Conservation (phyloP, 2,797 vertebrate species). For the Rhinophrynus dorsalis region DNA sequence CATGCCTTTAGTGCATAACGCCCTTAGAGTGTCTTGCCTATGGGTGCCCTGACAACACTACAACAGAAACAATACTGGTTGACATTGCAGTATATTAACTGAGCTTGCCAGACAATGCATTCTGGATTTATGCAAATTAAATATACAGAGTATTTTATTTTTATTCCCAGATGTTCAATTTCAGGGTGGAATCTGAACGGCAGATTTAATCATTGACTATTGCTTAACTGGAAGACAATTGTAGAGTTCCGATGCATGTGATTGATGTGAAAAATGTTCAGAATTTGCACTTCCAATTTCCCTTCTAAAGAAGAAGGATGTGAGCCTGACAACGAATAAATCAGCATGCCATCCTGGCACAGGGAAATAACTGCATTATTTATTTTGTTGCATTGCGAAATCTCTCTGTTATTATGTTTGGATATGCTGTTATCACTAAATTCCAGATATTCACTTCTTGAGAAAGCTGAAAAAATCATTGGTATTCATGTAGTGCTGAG, state of each 20-base stretch:
- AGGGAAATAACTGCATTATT: background rate
- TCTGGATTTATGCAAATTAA: slow-evolving; percentile 14
- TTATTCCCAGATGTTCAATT: slow-evolving; percentile 13
- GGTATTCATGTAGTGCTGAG: background rate
- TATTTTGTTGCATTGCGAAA: background rate
- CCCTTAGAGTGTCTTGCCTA: too few relatives aligned
- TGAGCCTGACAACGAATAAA: background rate
- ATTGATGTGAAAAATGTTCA: background rate
- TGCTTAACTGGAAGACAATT: background rate
- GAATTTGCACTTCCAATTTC: background rate
- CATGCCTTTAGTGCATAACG: too few relatives aligned
- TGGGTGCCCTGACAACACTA: too few relatives aligned
- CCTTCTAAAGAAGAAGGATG: background rate
- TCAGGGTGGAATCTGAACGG: background rate
- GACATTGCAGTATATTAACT: background rate
- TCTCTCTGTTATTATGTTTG: background rate
- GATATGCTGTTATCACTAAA: background rate
- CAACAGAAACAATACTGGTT: too few relatives aligned
- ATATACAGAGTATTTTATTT: background rate
- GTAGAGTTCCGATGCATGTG: background rate
- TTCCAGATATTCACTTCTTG: background rate
- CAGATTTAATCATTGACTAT: slow-evolving; percentile 5
- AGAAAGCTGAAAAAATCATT: background rate
- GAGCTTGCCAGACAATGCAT: background rate
- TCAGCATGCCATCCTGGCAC: background rate